These are phyloP conservation scores for Halesus radiatus DNA, from an alignment of 1,140 invertebrate genomes.

Conservation along the genomic window DNA sequence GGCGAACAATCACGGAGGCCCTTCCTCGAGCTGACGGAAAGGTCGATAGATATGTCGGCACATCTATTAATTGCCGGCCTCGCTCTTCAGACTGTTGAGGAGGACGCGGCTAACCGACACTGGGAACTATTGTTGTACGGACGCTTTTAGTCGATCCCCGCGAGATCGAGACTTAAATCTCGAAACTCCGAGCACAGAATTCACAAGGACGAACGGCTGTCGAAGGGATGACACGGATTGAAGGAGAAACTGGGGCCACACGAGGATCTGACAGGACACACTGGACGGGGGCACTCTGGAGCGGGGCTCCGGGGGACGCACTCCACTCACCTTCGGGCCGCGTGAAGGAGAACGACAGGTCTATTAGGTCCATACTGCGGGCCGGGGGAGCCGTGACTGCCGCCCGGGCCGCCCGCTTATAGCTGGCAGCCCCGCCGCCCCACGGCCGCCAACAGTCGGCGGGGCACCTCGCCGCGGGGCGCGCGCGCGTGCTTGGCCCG, in stretches of 20 bases:
- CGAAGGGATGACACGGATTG: no score
- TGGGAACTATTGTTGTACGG: no score
- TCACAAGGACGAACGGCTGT: no score
- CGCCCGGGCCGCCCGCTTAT: slow-evolving; percentile 25
- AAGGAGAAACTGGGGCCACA: no score
- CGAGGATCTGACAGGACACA: neutral
- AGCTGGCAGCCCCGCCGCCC: slow-evolving; percentile 1
- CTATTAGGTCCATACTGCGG: slow-evolving; percentile 20
- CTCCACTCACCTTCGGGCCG: slow-evolving; percentile 33
- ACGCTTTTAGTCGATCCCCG: no score
- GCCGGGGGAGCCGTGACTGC: slow-evolving; percentile 26
- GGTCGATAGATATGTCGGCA: no score
- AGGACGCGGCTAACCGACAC: neutral
- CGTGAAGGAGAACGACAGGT: slow-evolving; percentile 38
- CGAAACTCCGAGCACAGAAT: no score
- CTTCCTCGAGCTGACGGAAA: no score
- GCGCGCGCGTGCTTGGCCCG: neutral
- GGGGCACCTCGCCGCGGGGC: neutral
- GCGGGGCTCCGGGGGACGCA: neutral
- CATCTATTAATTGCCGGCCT: neutral
- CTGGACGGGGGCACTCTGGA: neutral
- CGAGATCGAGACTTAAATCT: no score
- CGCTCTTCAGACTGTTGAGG: neutral
- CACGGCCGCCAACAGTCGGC: neutral
- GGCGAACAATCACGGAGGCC: neutral